Conservation (phyloP, 1,140 invertebrate species). For the Psix sp. region DNA sequence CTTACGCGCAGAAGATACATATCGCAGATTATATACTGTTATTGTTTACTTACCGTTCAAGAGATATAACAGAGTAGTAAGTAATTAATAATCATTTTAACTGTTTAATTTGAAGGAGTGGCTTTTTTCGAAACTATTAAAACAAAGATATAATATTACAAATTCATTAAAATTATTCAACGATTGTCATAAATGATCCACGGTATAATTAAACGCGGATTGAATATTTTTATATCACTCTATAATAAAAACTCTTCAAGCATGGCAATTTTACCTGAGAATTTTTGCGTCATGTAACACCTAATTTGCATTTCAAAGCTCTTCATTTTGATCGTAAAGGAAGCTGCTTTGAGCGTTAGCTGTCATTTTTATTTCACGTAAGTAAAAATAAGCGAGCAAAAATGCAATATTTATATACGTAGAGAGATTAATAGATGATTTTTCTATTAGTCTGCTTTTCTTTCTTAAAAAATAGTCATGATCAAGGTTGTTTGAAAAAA, state of each 20-base stretch:
- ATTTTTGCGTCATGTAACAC: slow-evolving; percentile 39
- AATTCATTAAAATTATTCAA: slow-evolving; percentile 23
- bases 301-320: slow-evolving; percentile 56
- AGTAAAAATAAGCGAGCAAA: neutral
- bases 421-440: too few species aligned
- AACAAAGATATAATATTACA: too few species aligned
- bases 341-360: slow-evolving; percentile 8
- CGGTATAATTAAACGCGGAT: slow-evolving; percentile 40
- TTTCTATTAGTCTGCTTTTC: too few species aligned
- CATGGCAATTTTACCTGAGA: slow-evolving; percentile 55
- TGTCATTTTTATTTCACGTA: neutral
- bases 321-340: slow-evolving; percentile 30
- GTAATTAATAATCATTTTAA: too few species aligned
- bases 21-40: too few species aligned
- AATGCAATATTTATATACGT: too few species aligned
- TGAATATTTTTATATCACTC: slow-evolving; percentile 45
- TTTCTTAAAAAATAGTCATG: too few species aligned
- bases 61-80: too few species aligned
- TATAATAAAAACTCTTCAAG: slow-evolving; percentile 48
- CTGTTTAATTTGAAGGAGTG: too few species aligned
- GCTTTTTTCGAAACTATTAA: too few species aligned
- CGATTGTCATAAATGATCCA: slow-evolving; percentile 56
- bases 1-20: too few species aligned
- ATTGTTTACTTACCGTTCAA: too few species aligned
- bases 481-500: neutral